Conservation (phyloP, 2,888 invertebrate species). For the Yponomeuta cagnagella region DNA sequence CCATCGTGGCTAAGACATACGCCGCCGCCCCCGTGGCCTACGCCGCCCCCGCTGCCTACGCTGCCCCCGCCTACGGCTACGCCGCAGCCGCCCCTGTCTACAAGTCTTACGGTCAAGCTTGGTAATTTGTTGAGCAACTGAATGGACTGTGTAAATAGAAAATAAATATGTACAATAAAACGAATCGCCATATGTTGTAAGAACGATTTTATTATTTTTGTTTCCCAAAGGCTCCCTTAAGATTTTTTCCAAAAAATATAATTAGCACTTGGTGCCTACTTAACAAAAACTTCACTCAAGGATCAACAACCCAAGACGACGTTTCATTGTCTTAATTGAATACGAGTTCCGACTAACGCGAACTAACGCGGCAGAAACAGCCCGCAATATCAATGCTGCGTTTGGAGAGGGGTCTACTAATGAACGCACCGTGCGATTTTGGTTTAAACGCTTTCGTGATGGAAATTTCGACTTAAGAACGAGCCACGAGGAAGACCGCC, state of each 20-base stretch:
- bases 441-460: no score
- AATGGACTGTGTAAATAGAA: constrained; percentile 8
- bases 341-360: no score
- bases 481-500: no score
- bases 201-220: not conserved
- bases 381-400: no score
- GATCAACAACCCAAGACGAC: not conserved
- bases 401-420: no score
- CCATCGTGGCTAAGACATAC: constrained; percentile 39
- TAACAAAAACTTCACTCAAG: not conserved
- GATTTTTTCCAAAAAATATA: not conserved
- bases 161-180: not conserved
- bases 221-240: not conserved
- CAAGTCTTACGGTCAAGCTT: constrained; percentile 24
- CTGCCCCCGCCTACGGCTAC: constrained; percentile 23
- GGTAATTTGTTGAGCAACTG: constrained; percentile 12
- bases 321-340: no score
- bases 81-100: constrained; percentile 23
- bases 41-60: constrained; percentile 19
- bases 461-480: no score
- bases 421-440: no score
- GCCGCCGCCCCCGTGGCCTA: constrained; percentile 19
- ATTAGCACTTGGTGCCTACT: not conserved
- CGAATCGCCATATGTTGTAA: not conserved
- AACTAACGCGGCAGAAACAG: no score